Percentiles rank a stretch among this genome's conserved stretches.
Conservation (phyloP, 1,140 invertebrate species). For the Acromyrmex echinatior region DNA sequence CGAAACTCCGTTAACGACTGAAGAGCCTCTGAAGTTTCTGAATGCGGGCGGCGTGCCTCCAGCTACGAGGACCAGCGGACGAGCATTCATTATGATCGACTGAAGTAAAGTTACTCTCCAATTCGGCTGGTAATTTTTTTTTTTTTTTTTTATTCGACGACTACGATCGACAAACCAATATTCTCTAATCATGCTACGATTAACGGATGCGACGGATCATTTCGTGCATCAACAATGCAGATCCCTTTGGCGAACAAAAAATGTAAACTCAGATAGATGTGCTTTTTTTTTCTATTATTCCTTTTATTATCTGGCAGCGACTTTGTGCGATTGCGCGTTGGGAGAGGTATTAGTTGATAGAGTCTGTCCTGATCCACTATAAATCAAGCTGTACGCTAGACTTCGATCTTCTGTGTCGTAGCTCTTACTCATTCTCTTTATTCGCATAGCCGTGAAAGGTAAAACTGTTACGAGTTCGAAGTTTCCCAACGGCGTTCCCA, state of each 20-base stretch:
- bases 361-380: not conserved
- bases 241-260: not conserved
- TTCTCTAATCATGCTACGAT: not conserved
- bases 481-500: slow-evolving; percentile 18
- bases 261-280: not conserved
- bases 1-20: slow-evolving; percentile 70
- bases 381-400: slow-evolving; percentile 20
- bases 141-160: slow-evolving; percentile 14
- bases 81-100: slow-evolving; percentile 61
- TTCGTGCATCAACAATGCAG: not conserved
- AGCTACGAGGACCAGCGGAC: slow-evolving; percentile 17
- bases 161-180: not conserved
- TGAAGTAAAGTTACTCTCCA: slow-evolving; percentile 5
- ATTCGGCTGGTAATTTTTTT: not conserved
- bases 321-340: not conserved
- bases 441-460: slow-evolving; percentile 41
- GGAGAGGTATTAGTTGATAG: not conserved
- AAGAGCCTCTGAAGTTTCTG: slow-evolving; percentile 51
- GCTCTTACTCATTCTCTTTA: slow-evolving; percentile 42
- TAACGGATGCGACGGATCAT: not conserved
- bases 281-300: not conserved
- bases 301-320: not conserved
- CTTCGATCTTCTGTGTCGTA: slow-evolving; percentile 5
- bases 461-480: slow-evolving; percentile 52
- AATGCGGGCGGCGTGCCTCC: slow-evolving; percentile 56